These are phyloP conservation scores for Bothrops jararaca DNA, from an alignment of 2,113 vertebrate species.

Conservation along the genomic window DNA sequence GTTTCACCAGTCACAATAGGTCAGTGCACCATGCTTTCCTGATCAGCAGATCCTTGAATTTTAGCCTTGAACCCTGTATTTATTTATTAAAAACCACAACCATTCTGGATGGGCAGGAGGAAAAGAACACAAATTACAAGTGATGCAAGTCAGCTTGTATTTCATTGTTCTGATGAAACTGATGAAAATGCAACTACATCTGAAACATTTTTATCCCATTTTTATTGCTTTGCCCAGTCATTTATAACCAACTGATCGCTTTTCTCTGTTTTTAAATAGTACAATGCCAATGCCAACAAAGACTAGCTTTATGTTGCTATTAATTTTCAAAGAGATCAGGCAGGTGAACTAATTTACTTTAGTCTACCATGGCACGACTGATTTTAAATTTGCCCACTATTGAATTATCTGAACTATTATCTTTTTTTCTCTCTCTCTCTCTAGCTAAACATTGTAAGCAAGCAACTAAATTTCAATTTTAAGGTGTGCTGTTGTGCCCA, in stretches of 20 bases:
- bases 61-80: not conserved
- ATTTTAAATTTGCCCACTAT: not conserved
- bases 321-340: not conserved
- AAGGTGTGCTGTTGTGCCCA: too few relatives aligned
- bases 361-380: not conserved
- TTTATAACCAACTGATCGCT: not conserved
- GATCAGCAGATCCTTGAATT: not conserved
- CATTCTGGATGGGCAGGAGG: not conserved
- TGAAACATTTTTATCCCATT: not conserved
- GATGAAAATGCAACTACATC: not conserved
- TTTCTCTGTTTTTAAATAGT: not conserved
- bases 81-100: not conserved
- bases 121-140: not conserved
- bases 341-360: not conserved
- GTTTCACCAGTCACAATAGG: not conserved
- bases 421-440: not conserved
- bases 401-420: not conserved
- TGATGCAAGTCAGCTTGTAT: not conserved
- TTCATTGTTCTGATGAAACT: not conserved
- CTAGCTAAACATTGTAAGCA: not conserved
- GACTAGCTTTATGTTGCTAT: not conserved
- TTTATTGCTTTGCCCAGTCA: not conserved
- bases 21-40: not conserved
- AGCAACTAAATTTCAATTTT: too few relatives aligned
- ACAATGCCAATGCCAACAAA: not conserved